Evolutionary conservation across 2,797 vertebrate species (phyloP), one percentile per base, ranked within the genome.

Genomic region (Microchirus variegatus): DNA sequence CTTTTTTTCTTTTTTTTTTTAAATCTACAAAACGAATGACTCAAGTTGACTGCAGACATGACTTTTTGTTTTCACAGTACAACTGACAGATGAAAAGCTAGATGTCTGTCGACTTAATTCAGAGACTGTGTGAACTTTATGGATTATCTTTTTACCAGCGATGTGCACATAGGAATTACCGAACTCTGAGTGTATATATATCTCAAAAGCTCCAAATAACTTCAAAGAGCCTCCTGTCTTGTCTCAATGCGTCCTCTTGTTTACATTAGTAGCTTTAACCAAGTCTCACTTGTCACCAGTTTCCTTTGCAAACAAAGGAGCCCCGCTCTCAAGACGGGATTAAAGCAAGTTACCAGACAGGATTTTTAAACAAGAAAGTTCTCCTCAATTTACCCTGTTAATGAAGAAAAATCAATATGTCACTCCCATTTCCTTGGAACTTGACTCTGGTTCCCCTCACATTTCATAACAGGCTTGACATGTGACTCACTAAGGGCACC

Each of bases 291-390:
- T 65, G 73, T 84, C 85, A 82, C 85, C 86, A 77, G 81, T 86
- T 82, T 70, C 42, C 76, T 80, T 59, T 66, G 72, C 44, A 73
- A 72, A 76, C 70, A 67, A 84, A 70, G 71, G 67, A 38, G 64
- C 50, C 50, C 59, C 45, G 54, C 74, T 82, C 86, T 87, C 80
- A 84, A 80, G 69, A 51, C 41, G 41, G 78, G 84, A 89, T 88
- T 88, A 88, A 59, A 77, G 75, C 68, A 82, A 86, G 89, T 87
- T 82, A 73, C 75, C 80, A 75, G 79, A 85, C 73, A n/a, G n/a
- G n/a, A n/a, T n/a, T n/a, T n/a, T n/a, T n/a, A n/a, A n/a, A n/a
- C n/a, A 47, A 63, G 83, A 80, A 52, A 63, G 58, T 63, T n/a
- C 50, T 61, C 70, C 71, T 70, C 53, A 40, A 49, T 41, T 52